Evolutionary conservation across 2,113 vertebrate genomes (phyloP).

Genomic region (Lichenostomus cassidix): DNA sequence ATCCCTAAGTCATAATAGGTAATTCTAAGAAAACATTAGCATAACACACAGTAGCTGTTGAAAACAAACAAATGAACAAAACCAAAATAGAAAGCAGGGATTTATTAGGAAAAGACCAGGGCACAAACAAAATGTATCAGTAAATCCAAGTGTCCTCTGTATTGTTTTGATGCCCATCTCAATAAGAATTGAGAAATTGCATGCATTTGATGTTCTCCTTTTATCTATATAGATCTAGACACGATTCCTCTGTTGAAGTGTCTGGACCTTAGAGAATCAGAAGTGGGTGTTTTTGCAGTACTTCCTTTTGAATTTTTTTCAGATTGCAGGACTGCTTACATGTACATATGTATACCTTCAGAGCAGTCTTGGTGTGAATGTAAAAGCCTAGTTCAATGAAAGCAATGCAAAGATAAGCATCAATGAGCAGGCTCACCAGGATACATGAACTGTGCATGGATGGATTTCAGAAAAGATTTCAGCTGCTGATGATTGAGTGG

Average conservation of each 20-base stretch:
- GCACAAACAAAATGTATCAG: not conserved
- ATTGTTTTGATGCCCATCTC: not conserved
- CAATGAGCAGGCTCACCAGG: conserved; percentile 31
- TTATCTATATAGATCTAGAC: not conserved
- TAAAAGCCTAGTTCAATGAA: conserved; percentile 34
- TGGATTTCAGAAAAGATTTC: conserved; percentile 51
- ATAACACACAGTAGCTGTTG: not conserved
- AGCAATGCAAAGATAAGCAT: not conserved
- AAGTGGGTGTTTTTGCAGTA: not conserved
- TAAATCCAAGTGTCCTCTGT: not conserved
- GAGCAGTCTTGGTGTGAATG: conserved; percentile 34
- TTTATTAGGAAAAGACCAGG: not conserved
- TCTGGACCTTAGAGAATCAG: not conserved
- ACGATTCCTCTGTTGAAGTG: not conserved
- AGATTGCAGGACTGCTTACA: not conserved
- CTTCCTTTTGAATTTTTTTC: not conserved
- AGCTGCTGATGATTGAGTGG: conserved; percentile 33
- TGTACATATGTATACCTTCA: not conserved
- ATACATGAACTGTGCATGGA: conserved; percentile 22
- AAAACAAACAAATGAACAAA: conserved; percentile 3
- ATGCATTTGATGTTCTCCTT: not conserved
- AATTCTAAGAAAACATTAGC: conserved; percentile 18
- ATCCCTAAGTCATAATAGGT: conserved; percentile 15
- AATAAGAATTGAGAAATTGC: not conserved
- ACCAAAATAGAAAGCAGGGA: not conserved